Conservation (phyloP, 2,888 invertebrate species). For the Torymus texanus region DNA sequence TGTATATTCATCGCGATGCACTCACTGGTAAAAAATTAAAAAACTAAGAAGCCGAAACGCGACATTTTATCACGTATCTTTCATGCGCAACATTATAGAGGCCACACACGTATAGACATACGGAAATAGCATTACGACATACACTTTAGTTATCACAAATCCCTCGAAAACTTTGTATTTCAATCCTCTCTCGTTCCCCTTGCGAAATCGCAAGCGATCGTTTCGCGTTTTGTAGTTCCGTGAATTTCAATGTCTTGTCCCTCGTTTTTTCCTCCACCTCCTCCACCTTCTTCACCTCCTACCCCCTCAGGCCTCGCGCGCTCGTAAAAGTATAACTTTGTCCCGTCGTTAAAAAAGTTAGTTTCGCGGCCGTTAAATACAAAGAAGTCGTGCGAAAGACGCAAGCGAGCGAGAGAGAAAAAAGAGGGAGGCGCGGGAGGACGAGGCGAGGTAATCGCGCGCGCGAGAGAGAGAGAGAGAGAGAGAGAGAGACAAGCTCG, state of each 20-base stretch:
- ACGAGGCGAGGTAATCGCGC: constrained; percentile 45
- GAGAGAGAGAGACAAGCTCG: constrained; percentile 22
- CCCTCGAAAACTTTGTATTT: constrained; percentile 42
- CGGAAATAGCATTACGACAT: constrained; percentile 34
- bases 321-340: constrained; percentile 65
- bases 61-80: constrained; percentile 45
- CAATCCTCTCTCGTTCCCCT: constrained; percentile 24
- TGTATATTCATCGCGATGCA: background rate
- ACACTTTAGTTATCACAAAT: background rate
- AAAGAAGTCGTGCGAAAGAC: constrained; percentile 62
- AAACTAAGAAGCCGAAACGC: background rate
- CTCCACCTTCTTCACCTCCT: background rate
- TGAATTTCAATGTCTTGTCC: constrained; percentile 51
- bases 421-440: constrained; percentile 56
- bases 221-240: constrained; percentile 54
- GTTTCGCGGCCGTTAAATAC: constrained; percentile 65
- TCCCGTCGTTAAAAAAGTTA: constrained; percentile 67
- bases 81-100: background rate
- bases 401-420: constrained; percentile 54
- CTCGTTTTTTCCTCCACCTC: constrained; percentile 5
- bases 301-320: constrained; percentile 2
- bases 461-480: constrained; percentile 54
- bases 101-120: background rate
- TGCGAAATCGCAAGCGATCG: constrained; percentile 50
- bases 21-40: background rate